Percentiles rank a stretch among this genome's conserved stretches.
phyloP scores from a whole-genome alignment of 2,797 vertebrate genomes.

The Gambelia wislizenii region DNA sequence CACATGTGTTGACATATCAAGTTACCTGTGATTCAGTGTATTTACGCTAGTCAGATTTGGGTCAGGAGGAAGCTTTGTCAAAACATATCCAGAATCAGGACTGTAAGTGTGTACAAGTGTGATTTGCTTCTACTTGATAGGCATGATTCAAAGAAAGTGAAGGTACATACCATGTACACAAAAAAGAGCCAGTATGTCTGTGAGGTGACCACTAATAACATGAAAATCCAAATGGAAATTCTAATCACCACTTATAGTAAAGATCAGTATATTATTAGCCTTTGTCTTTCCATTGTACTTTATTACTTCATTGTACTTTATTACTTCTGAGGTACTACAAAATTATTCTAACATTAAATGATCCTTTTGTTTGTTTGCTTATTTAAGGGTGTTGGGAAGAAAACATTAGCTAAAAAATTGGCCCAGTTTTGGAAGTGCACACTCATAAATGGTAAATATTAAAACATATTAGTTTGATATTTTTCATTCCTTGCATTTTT shows the following conservation, averaged over 20 bases:
- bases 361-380: conserved; percentile 55
- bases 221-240: conserved; percentile 1
- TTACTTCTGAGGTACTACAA: conserved; percentile 10
- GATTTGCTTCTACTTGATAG: neutral
- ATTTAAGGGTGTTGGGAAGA: conserved; percentile 91
- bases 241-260: conserved; percentile 13
- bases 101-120: neutral
- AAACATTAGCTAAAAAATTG: conserved; percentile 87
- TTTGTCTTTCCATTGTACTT: neutral
- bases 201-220: neutral
- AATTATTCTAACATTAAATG: conserved; percentile 27
- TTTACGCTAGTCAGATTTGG: too few species aligned
- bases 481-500: conserved; percentile 27
- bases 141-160: neutral
- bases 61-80: neutral
- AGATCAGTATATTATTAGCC: conserved; percentile 10
- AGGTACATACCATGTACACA: neutral
- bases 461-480: neutral
- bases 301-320: neutral
- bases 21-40: too few species aligned
- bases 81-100: neutral
- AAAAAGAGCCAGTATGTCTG: neutral
- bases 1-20: too few species aligned
- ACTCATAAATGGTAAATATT: conserved; percentile 88
- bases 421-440: conserved; percentile 88